Percentiles rank a stretch among this genome's conserved stretches.
These are phyloP conservation scores for Nephotettix cincticeps DNA, from an alignment of 1,140 invertebrate species.

Conservation along the genomic window DNA sequence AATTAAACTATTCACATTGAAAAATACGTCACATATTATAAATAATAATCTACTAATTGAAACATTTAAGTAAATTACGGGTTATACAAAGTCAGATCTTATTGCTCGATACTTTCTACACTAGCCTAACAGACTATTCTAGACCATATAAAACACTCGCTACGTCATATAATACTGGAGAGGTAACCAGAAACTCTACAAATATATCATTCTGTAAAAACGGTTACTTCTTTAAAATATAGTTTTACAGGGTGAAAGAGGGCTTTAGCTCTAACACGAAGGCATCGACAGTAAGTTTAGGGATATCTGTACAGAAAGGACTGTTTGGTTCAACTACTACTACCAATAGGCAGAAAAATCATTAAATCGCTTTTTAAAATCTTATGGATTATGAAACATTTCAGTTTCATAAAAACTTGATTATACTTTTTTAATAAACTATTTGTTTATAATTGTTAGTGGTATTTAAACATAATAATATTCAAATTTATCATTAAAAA, in stretches of 20 bases:
- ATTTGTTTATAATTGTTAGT: no score
- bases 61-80: not conserved
- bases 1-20: no score
- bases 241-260: not conserved
- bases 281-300: not conserved
- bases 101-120: not conserved
- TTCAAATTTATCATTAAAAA: no score
- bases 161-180: not conserved
- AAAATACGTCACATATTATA: no score
- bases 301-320: not conserved
- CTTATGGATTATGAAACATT: no score
- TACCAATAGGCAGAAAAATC: no score
- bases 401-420: no score
- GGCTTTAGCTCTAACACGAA: constrained; percentile 16
- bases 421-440: no score
- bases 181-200: not conserved
- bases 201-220: constrained; percentile 8
- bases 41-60: no score
- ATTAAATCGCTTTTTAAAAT: no score
- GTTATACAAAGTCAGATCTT: constrained; percentile 13
- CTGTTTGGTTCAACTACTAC: no score
- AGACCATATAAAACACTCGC: not conserved
- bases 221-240: not conserved
- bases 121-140: not conserved
- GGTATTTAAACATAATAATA: no score